phyloP scores from a whole-genome alignment of 2,113 vertebrate species.

The Corythornis madagascariensis region DNA sequence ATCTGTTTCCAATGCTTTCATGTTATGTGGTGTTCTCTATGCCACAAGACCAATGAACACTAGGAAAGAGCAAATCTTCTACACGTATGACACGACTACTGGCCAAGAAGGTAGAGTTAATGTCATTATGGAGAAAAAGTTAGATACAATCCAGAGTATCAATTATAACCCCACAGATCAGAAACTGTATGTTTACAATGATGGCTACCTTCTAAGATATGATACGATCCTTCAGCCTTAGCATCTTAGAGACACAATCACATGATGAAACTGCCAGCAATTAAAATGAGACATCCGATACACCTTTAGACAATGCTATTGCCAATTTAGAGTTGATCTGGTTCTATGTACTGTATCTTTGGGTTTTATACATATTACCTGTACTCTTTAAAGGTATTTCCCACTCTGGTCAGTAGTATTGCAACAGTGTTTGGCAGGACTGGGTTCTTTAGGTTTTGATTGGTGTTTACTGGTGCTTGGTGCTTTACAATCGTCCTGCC shows the following conservation, averaged over 20 bases:
- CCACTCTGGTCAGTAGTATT: neutral
- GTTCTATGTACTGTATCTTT: neutral
- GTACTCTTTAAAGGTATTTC: neutral
- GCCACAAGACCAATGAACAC: slow-evolving; percentile 79
- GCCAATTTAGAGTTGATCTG: neutral
- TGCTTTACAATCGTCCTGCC: neutral
- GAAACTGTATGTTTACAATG: slow-evolving; percentile 75
- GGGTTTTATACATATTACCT: neutral
- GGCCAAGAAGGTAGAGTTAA: slow-evolving; percentile 59
- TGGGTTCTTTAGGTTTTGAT: neutral
- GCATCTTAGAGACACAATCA: neutral
- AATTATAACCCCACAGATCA: slow-evolving; percentile 77
- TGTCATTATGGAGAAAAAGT: slow-evolving; percentile 70
- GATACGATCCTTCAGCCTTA: slow-evolving; percentile 46
- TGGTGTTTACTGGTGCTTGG: neutral
- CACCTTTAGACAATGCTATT: neutral
- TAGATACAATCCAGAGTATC: slow-evolving; percentile 75
- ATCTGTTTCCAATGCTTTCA: slow-evolving; percentile 90
- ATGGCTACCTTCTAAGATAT: slow-evolving; percentile 75
- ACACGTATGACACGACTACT: slow-evolving; percentile 84
- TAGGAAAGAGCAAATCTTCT: slow-evolving; percentile 89
- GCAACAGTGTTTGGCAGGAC: neutral
- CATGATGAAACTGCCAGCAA: neutral
- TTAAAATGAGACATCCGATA: neutral
- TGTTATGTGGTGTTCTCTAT: slow-evolving; percentile 93